Evolutionary conservation across 2,113 vertebrate species (phyloP), one percentile per base, ranked within the genome.

Genomic region (Prinia subflava): DNA sequence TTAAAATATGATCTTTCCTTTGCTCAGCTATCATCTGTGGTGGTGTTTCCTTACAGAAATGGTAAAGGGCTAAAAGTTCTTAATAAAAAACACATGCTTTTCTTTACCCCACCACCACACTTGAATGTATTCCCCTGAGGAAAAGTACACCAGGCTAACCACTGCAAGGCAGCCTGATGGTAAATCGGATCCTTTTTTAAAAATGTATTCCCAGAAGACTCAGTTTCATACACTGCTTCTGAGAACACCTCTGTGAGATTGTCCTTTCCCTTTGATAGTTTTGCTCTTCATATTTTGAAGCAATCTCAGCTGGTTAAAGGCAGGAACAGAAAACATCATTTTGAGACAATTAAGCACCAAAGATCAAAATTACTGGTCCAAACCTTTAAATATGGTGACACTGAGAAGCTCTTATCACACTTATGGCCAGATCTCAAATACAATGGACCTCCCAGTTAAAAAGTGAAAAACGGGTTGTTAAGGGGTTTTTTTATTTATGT

Each of bases 81-180:
- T 98, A 98, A 98, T 97, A 94, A 95, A 96, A 97, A 98, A 89
- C 97, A 98, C 91, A 97, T 97, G 98, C 71, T 80, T 95, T 94
- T 70, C 96, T 96, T 93, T 92, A 89, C 96, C 97, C 85, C 94
- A 90, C 83, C 84, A 92, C 90, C 92, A 86, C 90, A 89, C 95
- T 97, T 94, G 96, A 97, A 92, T 76, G 69, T 95, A 93, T 89
- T 95, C 83, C 92, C 93, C 80, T 82, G 93, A 86, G 94, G 90
- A 95, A 93, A 96, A 83, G 93, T 93, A 94, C 73, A 90, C 90
- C 97, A 97, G 96, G 92, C 90, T 89, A 96, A 95, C 90, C 49
- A 94, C 94, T 87, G 94, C 97, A 94, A 97, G 96, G 95, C 96
- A 96, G 93, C 91, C 62, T 95, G 82, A 87, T 87, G 27, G 96